Conservation (phyloP, 2,113 vertebrate species). For the Pluvialis apricaria region DNA sequence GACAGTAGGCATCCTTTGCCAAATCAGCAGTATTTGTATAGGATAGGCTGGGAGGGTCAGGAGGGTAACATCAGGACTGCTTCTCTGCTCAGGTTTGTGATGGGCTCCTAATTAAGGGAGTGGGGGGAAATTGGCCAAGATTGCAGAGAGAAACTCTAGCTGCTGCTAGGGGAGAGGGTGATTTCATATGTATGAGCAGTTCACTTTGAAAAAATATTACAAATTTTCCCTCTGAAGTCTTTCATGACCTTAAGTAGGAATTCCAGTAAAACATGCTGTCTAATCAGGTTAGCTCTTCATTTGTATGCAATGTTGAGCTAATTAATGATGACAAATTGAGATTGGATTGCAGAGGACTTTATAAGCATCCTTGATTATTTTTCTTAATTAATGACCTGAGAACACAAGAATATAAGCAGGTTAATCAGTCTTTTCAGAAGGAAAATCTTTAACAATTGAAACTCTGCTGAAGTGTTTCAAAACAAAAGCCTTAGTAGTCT, state of each 20-base stretch:
- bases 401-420: neutral
- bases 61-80: neutral
- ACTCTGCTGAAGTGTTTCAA: neutral
- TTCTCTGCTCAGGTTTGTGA: neutral
- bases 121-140: neutral
- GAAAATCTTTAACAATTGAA: slow-evolving; percentile 9
- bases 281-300: slow-evolving; percentile 49
- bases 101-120: neutral
- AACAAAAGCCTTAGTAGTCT: neutral
- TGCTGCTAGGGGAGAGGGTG: neutral
- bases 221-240: slow-evolving; percentile 34
- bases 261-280: slow-evolving; percentile 61
- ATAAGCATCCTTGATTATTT: slow-evolving; percentile 45
- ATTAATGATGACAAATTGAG: slow-evolving; percentile 68
- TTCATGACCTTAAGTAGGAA: slow-evolving; percentile 37
- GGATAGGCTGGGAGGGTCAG: neutral
- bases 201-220: slow-evolving; percentile 34
- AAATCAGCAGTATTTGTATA: neutral
- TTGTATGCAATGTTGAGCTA: slow-evolving; percentile 51
- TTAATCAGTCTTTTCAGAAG: slow-evolving; percentile 35
- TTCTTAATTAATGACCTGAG: slow-evolving; percentile 41
- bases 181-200: slow-evolving; percentile 1
- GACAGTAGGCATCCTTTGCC: neutral
- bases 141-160: neutral
- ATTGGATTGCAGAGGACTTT: slow-evolving; percentile 58